A percentile compares a stretch with the other conserved stretches of the same genome.
phyloP scores from a whole-genome alignment of 2,888 invertebrate species.

The Megaustenia siamemsis region DNA sequence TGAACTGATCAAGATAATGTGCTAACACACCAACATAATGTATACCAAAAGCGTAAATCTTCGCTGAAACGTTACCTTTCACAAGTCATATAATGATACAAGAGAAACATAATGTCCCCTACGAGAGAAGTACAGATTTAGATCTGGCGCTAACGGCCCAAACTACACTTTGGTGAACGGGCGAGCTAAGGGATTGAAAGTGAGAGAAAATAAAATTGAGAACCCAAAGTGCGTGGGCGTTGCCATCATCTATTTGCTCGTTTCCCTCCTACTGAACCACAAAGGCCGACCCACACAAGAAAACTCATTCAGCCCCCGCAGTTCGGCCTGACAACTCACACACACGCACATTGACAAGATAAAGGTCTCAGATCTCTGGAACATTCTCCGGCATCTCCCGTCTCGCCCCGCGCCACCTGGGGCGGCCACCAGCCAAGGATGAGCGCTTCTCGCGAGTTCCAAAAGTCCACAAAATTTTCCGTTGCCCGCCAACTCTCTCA shows the following conservation, averaged over 20 bases:
- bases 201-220: too few relatives aligned
- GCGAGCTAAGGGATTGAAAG: too few relatives aligned
- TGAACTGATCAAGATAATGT: too few relatives aligned
- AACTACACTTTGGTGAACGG: too few relatives aligned
- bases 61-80: too few relatives aligned
- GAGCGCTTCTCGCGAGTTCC: background rate
- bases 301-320: background rate
- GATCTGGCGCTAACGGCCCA: too few relatives aligned
- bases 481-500: background rate
- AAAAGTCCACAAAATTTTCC: too few relatives aligned
- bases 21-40: too few relatives aligned
- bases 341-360: background rate
- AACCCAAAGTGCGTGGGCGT: background rate
- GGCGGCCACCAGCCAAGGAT: background rate
- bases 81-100: too few relatives aligned
- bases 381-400: background rate
- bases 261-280: background rate
- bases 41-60: too few relatives aligned
- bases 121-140: too few relatives aligned
- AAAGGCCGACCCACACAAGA: background rate
- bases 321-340: background rate
- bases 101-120: too few relatives aligned
- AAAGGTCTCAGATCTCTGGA: background rate
- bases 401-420: background rate
- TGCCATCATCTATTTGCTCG: background rate